These are phyloP conservation scores for Atherinomorus stipes DNA, from an alignment of 2,113 vertebrate genomes.

Conservation along the genomic window DNA sequence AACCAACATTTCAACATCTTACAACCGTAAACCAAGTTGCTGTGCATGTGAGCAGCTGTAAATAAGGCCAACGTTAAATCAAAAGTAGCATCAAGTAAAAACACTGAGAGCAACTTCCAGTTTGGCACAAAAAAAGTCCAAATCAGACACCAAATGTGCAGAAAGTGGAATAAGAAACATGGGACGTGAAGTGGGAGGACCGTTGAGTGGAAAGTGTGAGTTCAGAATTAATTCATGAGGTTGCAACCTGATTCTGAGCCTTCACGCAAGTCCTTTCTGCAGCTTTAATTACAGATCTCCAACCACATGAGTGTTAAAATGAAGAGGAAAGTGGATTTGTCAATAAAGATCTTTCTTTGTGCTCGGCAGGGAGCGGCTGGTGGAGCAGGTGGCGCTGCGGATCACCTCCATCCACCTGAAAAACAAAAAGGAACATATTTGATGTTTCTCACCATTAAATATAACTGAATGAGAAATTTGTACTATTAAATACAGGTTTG, in stretches of 20 bases:
- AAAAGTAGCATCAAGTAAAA: not conserved
- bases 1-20: not conserved
- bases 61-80: not conserved
- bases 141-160: slow-evolving; percentile 24
- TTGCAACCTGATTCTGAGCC: not conserved
- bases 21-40: not conserved
- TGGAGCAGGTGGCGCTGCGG: slow-evolving; percentile 93
- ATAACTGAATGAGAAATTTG: no score
- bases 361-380: slow-evolving; percentile 85
- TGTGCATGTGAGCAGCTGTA: not conserved
- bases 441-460: no score
- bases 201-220: not conserved
- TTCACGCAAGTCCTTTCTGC: slow-evolving; percentile 14
- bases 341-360: slow-evolving; percentile 86
- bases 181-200: slow-evolving; percentile 1
- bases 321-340: slow-evolving; percentile 35
- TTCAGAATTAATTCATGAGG: slow-evolving; percentile 13
- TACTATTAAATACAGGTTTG: no score
- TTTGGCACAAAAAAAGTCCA: not conserved
- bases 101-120: not conserved
- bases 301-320: not conserved
- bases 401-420: slow-evolving; percentile 99
- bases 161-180: not conserved
- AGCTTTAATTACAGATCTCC: slow-evolving; percentile 5
- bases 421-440: not conserved